These are phyloP conservation scores for Augochlora pura DNA, from an alignment of 1,140 invertebrate species.

Conservation along the genomic window DNA sequence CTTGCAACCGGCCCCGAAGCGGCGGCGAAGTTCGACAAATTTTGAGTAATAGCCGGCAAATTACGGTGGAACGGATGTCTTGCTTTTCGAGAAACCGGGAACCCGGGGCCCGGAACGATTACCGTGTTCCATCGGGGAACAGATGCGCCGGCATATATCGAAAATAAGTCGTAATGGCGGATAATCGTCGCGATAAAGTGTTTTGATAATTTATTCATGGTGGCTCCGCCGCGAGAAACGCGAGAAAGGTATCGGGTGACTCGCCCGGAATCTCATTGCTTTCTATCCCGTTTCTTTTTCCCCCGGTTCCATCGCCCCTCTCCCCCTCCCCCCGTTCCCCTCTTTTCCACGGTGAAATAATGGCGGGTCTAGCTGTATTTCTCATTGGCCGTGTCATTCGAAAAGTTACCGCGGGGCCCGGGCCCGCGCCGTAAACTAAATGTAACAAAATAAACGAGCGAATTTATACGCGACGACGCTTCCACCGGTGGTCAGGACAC, in stretches of 20 bases:
- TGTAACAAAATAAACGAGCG: constrained; percentile 34
- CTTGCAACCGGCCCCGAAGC: no score
- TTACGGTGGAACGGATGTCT: no score
- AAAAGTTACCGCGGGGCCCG: constrained; percentile 19
- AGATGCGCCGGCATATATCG: no score
- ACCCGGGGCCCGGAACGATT: no score
- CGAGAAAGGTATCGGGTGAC: constrained; percentile 40
- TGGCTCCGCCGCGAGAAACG: background rate
- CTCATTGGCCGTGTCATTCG: constrained; percentile 34
- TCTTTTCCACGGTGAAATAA: constrained; percentile 44
- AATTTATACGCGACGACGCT: constrained; percentile 19
- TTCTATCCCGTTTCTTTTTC: background rate
- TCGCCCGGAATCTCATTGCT: constrained; percentile 41
- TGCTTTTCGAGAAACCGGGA: no score
- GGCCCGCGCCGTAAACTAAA: constrained; percentile 34
- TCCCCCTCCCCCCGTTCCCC: no score
- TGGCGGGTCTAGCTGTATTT: constrained; percentile 21
- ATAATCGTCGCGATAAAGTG: constrained; percentile 46
- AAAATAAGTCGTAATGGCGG: constrained; percentile 37
- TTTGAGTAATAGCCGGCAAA: background rate
- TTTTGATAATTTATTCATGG: constrained; percentile 43
- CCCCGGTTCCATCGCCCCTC: no score
- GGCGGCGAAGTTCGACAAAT: background rate
- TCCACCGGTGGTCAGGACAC: background rate
- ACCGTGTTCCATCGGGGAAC: no score